Percentiles rank a stretch among this genome's conserved stretches.
Conservation (phyloP, 1,140 invertebrate species). For the Drosophila nikananu region DNA sequence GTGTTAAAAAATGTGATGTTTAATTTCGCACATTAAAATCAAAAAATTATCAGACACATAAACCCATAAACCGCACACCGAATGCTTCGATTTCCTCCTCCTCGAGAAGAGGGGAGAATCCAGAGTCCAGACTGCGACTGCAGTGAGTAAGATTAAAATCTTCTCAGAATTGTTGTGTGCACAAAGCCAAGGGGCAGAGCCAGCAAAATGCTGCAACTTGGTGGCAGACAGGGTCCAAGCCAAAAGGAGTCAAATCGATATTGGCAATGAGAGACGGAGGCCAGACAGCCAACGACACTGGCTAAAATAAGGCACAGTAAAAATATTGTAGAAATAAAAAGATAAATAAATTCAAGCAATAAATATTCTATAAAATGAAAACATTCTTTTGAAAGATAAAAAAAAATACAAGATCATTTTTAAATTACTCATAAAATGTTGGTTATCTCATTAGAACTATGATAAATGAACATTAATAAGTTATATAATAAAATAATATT, state of each 20-base stretch:
- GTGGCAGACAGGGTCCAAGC: constrained; percentile 32
- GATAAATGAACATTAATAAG: too few species aligned
- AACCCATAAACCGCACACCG: constrained; percentile 81
- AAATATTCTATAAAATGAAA: not conserved
- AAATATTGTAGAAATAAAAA: not conserved
- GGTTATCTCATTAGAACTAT: too few species aligned
- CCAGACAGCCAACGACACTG: constrained; percentile 40
- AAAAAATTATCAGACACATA: constrained; percentile 85
- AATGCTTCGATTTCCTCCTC: constrained; percentile 43
- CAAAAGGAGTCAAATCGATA: constrained; percentile 70
- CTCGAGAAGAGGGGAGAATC: constrained; percentile 26
- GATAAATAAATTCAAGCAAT: not conserved
- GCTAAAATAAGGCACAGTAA: constrained; percentile 9
- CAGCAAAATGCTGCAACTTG: constrained; percentile 67
- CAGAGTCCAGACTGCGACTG: constrained; percentile 11
- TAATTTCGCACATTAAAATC: constrained; percentile 85
- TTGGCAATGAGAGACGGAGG: constrained; percentile 41
- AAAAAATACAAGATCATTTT: too few species aligned
- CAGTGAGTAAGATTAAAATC: constrained; percentile 84
- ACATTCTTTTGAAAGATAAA: too few species aligned
- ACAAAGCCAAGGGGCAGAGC: constrained; percentile 72
- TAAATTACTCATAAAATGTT: too few species aligned
- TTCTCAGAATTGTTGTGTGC: constrained; percentile 76
- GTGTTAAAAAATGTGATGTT: constrained; percentile 85
- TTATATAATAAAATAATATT: too few species aligned